phyloP scores from a whole-genome alignment of 2,888 invertebrate species.

The Digitonthophagus gazella region DNA sequence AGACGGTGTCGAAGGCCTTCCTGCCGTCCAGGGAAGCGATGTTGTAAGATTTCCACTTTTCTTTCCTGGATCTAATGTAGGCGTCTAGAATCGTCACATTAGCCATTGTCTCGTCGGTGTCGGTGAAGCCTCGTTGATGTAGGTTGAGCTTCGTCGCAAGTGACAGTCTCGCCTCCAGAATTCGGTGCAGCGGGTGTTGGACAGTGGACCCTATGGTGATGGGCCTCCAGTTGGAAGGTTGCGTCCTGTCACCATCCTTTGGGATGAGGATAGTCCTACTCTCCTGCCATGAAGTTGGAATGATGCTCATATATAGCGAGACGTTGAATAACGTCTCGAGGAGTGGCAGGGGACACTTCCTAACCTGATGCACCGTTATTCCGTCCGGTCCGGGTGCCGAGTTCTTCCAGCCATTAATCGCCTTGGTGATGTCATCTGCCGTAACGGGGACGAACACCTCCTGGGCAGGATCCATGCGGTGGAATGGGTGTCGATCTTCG shows the following conservation, averaged over 20 bases:
- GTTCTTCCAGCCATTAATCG: too few species aligned
- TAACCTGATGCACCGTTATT: conserved; percentile 14
- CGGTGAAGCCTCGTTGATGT: too few species aligned
- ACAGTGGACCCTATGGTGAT: too few species aligned
- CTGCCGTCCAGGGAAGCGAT: conserved; percentile 45
- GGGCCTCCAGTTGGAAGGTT: conserved; percentile 36
- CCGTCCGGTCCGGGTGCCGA: conserved; percentile 24
- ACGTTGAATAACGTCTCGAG: conserved; percentile 29
- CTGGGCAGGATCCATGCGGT: not conserved
- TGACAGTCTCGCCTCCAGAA: conserved; percentile 30
- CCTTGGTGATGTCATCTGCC: conserved; percentile 12
- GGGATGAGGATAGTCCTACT: conserved; percentile 28
- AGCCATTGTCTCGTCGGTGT: too few species aligned
- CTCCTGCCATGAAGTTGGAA: conserved; percentile 25
- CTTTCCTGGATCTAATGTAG: too few species aligned
- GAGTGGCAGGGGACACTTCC: conserved; percentile 3
- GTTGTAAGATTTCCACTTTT: conserved; percentile 34
- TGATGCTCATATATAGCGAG: conserved; percentile 24
- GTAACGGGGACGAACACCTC: not conserved
- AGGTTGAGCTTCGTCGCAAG: conserved; percentile 21
- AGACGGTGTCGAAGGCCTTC: too few species aligned
- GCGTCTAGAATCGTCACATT: too few species aligned
- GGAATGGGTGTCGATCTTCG: conserved; percentile 3
- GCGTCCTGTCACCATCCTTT: conserved; percentile 25
- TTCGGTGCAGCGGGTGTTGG: conserved; percentile 36